A percentile compares a stretch with the other conserved stretches of the same genome.
Conservation (phyloP, 2,888 invertebrate species). For the Rotaria magnacalcarata region DNA sequence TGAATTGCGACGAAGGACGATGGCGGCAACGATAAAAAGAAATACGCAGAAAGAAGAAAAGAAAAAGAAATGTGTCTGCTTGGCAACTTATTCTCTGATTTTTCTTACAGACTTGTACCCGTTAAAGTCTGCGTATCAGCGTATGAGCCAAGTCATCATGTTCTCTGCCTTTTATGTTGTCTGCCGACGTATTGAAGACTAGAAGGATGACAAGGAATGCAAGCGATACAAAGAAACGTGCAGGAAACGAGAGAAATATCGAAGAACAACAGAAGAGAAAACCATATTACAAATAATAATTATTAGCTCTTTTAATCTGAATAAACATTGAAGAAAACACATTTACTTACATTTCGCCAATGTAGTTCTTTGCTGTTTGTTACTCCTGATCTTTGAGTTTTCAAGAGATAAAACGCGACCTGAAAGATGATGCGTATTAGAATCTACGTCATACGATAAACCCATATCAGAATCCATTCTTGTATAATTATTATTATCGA, state of each 20-base stretch:
- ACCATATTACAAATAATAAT: not conserved
- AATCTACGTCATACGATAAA: not conserved
- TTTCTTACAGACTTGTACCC: not conserved
- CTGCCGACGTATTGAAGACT: not conserved
- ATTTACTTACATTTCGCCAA: not conserved
- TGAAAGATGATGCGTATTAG: not conserved
- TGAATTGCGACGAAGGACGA: conserved; percentile 16
- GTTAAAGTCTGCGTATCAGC: not conserved
- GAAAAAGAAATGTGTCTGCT: not conserved
- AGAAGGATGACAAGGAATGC: not conserved
- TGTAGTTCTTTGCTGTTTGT: not conserved
- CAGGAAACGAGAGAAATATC: not conserved
- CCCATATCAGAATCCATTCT: not conserved
- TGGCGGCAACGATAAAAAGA: conserved; percentile 14
- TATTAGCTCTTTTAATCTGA: not conserved
- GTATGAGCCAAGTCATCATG: not conserved
- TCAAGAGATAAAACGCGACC: not conserved
- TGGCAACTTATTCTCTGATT: not conserved
- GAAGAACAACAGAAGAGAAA: not conserved
- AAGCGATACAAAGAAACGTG: not conserved
- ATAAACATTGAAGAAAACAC: not conserved
- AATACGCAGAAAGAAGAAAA: not conserved
- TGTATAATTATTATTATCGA: not conserved
- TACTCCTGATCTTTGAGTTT: not conserved
- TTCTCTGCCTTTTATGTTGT: not conserved